Conservation (phyloP, 2,797 vertebrate species). For the Thunnus albacares region DNA sequence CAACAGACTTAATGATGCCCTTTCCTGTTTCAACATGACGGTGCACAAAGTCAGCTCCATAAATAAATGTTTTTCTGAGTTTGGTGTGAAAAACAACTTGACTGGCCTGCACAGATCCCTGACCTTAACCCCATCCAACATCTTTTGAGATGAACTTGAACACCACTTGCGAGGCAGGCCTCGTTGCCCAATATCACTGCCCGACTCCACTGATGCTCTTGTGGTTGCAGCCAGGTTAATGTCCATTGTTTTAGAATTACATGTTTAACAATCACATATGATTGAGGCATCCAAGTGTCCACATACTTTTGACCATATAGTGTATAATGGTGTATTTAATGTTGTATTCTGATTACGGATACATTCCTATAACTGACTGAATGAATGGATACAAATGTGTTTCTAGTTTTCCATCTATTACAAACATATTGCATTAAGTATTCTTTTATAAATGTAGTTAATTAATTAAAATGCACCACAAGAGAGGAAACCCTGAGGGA, state of each 20-base stretch:
- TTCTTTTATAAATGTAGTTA: neutral
- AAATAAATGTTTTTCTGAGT: too few species aligned
- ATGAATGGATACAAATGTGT: too few species aligned
- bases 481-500: neutral
- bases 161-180: too few species aligned
- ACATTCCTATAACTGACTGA: too few species aligned
- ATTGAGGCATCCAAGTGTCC: neutral
- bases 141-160: neutral
- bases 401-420: too few species aligned
- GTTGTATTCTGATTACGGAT: neutral
- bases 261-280: neutral
- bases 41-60: too few species aligned
- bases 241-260: neutral
- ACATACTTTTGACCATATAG: neutral
- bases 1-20: neutral
- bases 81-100: neutral
- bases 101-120: neutral
- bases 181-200: too few species aligned
- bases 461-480: neutral
- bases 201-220: too few species aligned
- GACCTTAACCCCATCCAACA: neutral
- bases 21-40: too few species aligned
- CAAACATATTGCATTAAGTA: neutral
- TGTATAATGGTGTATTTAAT: neutral
- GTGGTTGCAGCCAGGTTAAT: neutral